Percentiles rank a stretch among this genome's conserved stretches.
Conservation (phyloP, 2,888 invertebrate genomes). For the Erebia aethiops region DNA sequence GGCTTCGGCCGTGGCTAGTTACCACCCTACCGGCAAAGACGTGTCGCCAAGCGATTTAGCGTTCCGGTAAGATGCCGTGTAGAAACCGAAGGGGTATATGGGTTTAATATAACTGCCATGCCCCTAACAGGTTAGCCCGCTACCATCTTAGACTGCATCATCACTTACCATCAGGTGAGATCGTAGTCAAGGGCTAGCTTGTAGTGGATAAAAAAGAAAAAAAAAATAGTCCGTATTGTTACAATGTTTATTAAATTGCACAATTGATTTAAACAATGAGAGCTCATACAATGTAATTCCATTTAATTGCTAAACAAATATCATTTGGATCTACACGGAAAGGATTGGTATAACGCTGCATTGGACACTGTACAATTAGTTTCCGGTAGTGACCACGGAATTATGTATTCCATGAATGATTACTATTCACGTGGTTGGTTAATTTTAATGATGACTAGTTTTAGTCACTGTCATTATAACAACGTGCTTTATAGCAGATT, state of each 20-base stretch:
- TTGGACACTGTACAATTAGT: slow-evolving; percentile 43
- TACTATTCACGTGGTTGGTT: slow-evolving; percentile 58
- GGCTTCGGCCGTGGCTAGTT: no score
- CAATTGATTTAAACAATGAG: neutral
- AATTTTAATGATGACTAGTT: slow-evolving; percentile 46
- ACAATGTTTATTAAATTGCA: neutral
- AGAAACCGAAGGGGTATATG: no score
- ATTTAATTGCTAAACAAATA: slow-evolving; percentile 31
- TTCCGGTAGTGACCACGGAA: slow-evolving; percentile 61
- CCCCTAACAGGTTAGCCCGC: no score
- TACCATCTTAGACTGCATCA: no score
- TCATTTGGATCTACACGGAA: slow-evolving; percentile 26
- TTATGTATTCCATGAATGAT: slow-evolving; percentile 63
- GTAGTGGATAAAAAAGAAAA: no score
- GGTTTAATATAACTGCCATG: no score
- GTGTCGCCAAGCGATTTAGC: no score
- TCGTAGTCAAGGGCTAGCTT: no score
- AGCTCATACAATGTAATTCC: slow-evolving; percentile 25
- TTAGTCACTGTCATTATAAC: neutral
- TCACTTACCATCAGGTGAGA: no score
- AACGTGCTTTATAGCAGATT: neutral
- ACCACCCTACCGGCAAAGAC: no score
- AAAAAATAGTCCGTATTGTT: neutral
- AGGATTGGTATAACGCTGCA: slow-evolving; percentile 37
- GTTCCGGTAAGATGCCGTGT: no score